phyloP scores from a whole-genome alignment of 2,113 vertebrate species.

The Astur gentilis region DNA sequence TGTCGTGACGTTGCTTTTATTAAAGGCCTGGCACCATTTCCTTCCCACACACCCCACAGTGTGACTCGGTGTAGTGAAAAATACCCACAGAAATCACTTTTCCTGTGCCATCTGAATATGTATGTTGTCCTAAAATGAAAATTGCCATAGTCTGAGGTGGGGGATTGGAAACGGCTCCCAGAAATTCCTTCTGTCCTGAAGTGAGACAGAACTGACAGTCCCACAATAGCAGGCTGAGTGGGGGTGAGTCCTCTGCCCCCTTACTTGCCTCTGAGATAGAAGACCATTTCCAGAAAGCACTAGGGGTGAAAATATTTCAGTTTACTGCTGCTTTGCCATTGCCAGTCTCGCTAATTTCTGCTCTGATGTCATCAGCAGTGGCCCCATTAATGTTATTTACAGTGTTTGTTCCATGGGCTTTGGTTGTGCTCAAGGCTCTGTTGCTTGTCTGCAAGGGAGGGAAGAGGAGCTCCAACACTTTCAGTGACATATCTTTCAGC shows the following conservation, averaged over 20 bases:
- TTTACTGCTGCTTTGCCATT: constrained; percentile 22
- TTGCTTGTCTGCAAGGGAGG: neutral
- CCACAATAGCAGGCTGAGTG: neutral
- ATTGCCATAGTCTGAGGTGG: neutral
- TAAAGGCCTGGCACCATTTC: neutral
- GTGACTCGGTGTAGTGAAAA: neutral
- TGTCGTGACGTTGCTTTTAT: neutral
- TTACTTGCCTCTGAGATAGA: neutral
- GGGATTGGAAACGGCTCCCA: neutral
- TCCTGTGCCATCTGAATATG: neutral
- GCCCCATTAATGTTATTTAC: constrained; percentile 50
- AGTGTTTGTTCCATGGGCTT: constrained; percentile 42
- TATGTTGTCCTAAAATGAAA: neutral
- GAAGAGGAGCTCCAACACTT: neutral
- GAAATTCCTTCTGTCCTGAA: neutral
- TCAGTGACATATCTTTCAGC: neutral
- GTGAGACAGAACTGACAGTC: neutral
- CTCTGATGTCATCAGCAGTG: constrained; percentile 40
- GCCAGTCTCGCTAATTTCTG: constrained; percentile 5
- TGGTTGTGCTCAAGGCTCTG: neutral
- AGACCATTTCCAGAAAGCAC: constrained; percentile 1
- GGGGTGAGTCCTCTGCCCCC: neutral
- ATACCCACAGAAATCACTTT: neutral
- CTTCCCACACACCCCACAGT: neutral
- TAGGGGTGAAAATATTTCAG: neutral